Percentiles rank a stretch among this genome's conserved stretches.
Conservation (phyloP, 2,113 vertebrate species). For the Caranx melampygus region DNA sequence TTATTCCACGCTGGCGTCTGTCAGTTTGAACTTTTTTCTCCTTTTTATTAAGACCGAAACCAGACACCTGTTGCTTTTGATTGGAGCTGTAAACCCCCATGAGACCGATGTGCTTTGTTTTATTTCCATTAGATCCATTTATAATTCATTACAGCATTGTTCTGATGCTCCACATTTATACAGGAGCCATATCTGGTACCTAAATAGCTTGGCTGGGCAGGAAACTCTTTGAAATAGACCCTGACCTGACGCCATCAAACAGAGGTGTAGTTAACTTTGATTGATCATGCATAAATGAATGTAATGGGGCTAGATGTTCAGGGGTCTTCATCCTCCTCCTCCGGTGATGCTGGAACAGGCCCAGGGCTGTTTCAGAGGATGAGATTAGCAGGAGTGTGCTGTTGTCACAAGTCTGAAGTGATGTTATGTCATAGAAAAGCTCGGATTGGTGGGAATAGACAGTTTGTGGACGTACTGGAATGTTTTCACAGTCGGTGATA, state of each 20-base stretch:
- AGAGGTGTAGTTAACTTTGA: not conserved
- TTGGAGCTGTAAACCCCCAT: not conserved
- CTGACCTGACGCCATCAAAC: not conserved
- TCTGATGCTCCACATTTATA: not conserved
- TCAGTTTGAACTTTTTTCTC: not conserved
- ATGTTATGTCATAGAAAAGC: not conserved
- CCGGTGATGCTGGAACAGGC: constrained; percentile 34
- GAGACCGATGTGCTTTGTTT: not conserved
- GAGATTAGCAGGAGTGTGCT: not conserved
- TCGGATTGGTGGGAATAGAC: not conserved
- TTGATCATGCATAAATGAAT: not conserved
- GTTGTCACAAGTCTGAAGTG: not conserved
- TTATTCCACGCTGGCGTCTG: not conserved
- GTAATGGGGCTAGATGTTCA: not conserved
- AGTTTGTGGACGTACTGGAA: not conserved
- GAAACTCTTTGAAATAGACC: not conserved
- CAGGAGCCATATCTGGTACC: not conserved
- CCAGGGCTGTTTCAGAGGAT: constrained; percentile 4
- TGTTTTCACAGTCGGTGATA: not conserved
- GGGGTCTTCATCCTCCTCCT: not conserved
- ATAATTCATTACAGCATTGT: not conserved
- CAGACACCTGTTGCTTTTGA: constrained; percentile 35
- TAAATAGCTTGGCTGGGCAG: not conserved
- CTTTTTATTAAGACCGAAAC: not conserved
- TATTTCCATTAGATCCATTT: not conserved